Evolutionary conservation across 2,888 invertebrate genomes (phyloP).

Genomic region (Scaptomyza cyrtandrae): DNA sequence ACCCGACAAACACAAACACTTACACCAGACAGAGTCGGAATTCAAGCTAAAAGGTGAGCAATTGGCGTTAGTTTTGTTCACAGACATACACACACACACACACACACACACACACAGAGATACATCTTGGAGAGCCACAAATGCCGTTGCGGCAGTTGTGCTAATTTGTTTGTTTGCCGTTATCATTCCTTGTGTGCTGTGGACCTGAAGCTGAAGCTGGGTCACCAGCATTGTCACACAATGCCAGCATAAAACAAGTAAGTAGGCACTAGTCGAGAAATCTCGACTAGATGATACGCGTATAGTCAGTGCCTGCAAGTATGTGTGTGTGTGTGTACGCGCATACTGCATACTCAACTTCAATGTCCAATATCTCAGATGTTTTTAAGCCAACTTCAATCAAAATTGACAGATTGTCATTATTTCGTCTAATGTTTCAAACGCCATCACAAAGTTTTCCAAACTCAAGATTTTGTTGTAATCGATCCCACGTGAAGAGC

Average conservation of each 20-base stretch:
- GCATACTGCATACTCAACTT: too few species aligned
- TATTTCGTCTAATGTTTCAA: too few species aligned
- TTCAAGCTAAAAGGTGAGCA: constrained; percentile 74
- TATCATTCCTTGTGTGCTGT: constrained; percentile 68
- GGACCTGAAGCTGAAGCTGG: constrained; percentile 58
- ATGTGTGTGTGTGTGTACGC: too few species aligned
- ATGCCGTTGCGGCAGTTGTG: constrained; percentile 77
- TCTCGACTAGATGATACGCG: too few species aligned
- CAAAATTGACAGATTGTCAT: too few species aligned
- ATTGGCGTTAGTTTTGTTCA: constrained; percentile 72
- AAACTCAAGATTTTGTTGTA: too few species aligned
- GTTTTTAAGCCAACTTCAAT: too few species aligned
- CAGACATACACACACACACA: constrained; percentile 18
- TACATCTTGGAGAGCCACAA: constrained; percentile 44
- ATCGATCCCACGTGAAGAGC: too few species aligned
- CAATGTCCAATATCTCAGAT: too few species aligned
- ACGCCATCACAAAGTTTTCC: too few species aligned
- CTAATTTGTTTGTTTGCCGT: constrained; percentile 79
- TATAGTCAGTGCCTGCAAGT: too few species aligned
- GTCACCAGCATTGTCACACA: constrained; percentile 61
- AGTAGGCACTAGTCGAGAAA: too few species aligned
- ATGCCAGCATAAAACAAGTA: constrained; percentile 50
- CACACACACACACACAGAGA: neutral
- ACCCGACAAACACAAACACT: constrained; percentile 6
- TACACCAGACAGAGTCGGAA: constrained; percentile 24